phyloP scores from a whole-genome alignment of 2,888 invertebrate genomes.

The Synergus japonicus region DNA sequence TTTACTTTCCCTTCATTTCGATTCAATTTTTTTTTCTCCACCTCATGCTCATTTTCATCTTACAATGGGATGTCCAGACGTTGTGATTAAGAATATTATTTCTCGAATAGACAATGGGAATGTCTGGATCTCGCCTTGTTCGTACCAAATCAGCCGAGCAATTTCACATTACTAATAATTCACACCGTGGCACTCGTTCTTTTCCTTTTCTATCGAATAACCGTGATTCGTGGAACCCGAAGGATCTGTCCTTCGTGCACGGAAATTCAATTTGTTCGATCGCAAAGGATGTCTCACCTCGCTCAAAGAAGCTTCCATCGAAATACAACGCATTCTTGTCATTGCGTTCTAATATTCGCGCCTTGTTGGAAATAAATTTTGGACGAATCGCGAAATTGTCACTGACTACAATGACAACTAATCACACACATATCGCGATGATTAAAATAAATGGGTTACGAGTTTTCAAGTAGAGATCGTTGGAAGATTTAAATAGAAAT shows the following conservation, averaged over 20 bases:
- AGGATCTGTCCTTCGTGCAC: constrained; percentile 40
- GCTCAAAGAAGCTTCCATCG: constrained; percentile 37
- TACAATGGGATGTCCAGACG: constrained; percentile 30
- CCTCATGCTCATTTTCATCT: background rate
- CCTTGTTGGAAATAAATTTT: constrained; percentile 11
- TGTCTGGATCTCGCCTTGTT: constrained; percentile 1
- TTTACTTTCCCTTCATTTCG: background rate
- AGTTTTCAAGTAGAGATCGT: constrained; percentile 10
- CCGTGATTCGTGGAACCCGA: constrained; percentile 24
- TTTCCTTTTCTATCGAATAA: constrained; percentile 42
- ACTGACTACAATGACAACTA: constrained; percentile 22
- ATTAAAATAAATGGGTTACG: constrained; percentile 19
- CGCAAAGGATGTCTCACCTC: constrained; percentile 31
- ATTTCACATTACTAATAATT: constrained; percentile 61
- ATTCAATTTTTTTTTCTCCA: background rate
- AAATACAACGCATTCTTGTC: constrained; percentile 22
- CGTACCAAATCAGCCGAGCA: constrained; percentile 52
- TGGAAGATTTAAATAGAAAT: constrained; percentile 2
- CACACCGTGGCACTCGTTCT: constrained; percentile 60
- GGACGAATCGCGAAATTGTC: constrained; percentile 25
- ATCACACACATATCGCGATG: constrained; percentile 38
- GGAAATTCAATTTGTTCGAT: constrained; percentile 46
- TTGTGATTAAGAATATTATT: background rate
- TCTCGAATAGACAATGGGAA: background rate
- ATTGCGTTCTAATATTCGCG: constrained; percentile 5